Base-by-base conservation (phyloP, 2,797 vertebrate genomes). In the Amazona finschi region DNA sequence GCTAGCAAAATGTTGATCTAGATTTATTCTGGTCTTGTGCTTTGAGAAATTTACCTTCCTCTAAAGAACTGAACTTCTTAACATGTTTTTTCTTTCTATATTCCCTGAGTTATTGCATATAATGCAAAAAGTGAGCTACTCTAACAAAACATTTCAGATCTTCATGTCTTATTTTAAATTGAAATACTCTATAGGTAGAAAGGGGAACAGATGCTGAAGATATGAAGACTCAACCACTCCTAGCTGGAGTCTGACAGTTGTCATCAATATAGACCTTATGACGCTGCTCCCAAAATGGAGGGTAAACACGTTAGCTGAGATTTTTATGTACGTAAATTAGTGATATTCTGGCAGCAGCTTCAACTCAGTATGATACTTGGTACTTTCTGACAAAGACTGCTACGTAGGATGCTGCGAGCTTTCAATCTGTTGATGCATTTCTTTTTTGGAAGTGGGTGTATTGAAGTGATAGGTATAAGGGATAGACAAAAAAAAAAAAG, bases 341-440 rank as follows among this genome's bases (percentile, higher is more conserved):
- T 19, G 66, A 81, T 70, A 80, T 69, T 75, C 65, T 74, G 9
- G 6, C 53, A 92, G 46, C 11, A 50, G 50, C 69, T 89, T 91
- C 2, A 2, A 44, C 20, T 94, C 79, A 41, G 43, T 65, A 38
- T 57, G 57, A 28, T 65, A 80, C 66, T 91, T 19, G 6, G 28
- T 87, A 43, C 69, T 85, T 95, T 69, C 53, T 93, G 87, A 94
- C 75, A 91, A 70, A 89, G 57, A 30, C 62, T 75, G 75, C 77
- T 93, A 90, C 0, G 38, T 72, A 91, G 92, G 94, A 77, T 78
- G 61, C 72, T 78, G 75, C 2, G 13, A 93, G 67, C 38, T 87
- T 89, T 91, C 90, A 81, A 46, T 72, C 80, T 90, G 77, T 73
- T 82, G 77, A 47, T 88, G 77, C 33, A 27, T 85, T 79, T 39